Evolutionary conservation across 2,797 vertebrate genomes (phyloP).

Genomic region (Ciconia nigra): DNA sequence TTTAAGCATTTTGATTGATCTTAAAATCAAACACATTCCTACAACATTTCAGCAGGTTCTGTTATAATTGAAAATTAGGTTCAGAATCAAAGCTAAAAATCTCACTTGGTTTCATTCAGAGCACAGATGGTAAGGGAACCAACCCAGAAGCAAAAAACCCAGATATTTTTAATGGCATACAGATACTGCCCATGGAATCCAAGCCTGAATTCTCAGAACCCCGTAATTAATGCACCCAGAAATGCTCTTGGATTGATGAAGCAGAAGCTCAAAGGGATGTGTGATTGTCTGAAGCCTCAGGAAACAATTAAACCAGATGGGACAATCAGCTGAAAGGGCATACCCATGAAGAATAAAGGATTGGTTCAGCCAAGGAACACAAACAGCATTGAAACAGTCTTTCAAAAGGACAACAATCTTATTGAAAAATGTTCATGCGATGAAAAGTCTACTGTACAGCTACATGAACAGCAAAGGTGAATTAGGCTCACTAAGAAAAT

Average conservation of each 20-base stretch:
- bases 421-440: neutral
- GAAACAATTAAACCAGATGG: constrained; percentile 19
- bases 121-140: neutral
- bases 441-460: neutral
- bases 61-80: neutral
- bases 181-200: neutral
- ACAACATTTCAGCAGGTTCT: neutral
- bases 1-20: neutral
- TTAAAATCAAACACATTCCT: neutral
- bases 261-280: neutral
- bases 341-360: neutral
- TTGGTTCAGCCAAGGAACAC: neutral
- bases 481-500: neutral
- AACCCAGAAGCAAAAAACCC: neutral
- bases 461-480: neutral
- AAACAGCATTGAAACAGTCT: neutral
- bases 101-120: neutral
- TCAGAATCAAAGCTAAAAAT: neutral
- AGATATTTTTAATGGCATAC: neutral
- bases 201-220: neutral
- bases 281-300: neutral
- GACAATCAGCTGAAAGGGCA: neutral
- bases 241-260: neutral
- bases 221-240: neutral
- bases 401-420: neutral